A percentile compares a stretch with the other conserved stretches of the same genome.
Evolutionary conservation across 1,140 invertebrate species (phyloP).

Genomic region (Neodiprion lecontei): DNA sequence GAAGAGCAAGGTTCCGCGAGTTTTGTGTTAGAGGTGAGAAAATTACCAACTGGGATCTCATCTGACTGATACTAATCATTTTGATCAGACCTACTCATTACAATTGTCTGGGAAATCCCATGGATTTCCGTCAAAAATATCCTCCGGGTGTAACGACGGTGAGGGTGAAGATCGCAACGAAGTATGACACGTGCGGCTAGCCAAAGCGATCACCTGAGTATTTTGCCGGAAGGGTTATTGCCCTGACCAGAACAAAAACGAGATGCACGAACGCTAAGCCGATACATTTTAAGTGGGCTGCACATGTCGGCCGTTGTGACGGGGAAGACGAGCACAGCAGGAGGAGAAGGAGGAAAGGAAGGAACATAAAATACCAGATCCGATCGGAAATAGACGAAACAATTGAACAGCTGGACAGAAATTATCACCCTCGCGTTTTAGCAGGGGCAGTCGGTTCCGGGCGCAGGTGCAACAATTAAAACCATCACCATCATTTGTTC

Average conservation of each 20-base stretch:
- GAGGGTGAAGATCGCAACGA: neutral
- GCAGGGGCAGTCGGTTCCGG: neutral
- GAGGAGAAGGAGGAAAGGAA: neutral
- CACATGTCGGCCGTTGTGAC: conserved; percentile 3
- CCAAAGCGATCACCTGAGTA: neutral
- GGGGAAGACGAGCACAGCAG: neutral
- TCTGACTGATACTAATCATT: too few species aligned
- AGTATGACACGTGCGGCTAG: neutral
- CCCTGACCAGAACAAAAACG: neutral
- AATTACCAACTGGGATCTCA: too few species aligned
- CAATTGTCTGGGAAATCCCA: too few species aligned
- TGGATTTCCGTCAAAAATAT: neutral
- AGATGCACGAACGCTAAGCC: neutral
- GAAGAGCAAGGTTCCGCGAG: too few species aligned
- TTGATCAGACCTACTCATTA: too few species aligned
- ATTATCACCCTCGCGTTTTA: conserved; percentile 5
- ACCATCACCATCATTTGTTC: conserved; percentile 1
- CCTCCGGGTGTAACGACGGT: neutral
- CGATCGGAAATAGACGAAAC: conserved; percentile 3
- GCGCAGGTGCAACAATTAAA: conserved; percentile 7
- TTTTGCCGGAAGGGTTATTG: conserved; percentile 2
- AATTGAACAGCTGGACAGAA: conserved; percentile 2
- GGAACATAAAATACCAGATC: conserved; percentile 3
- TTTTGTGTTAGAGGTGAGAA: neutral
- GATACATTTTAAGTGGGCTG: conserved; percentile 4